Evolutionary conservation across 2,797 vertebrate species (phyloP), one percentile per base, ranked within the genome.

Genomic region (Neosilurus hyrtlii): DNA sequence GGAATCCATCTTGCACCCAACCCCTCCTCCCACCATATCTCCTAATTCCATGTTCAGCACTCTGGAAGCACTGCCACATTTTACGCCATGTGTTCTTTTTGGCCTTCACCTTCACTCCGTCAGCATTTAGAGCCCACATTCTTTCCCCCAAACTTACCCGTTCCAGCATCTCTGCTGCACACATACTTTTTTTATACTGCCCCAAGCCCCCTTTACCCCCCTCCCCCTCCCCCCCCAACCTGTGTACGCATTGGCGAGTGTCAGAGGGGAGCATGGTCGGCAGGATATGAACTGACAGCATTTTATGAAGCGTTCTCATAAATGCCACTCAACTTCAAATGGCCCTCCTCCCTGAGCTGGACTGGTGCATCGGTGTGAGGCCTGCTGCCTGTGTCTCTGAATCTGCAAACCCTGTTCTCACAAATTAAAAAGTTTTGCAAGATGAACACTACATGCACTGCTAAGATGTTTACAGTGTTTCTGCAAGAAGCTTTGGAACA

Each of bases 281-380:
- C 84, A 88, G 83, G 86, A 90, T 86, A 61, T 88, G 86, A 84
- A 72, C 87, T 89, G 88, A 88, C 88, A 87, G 79, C 68, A 78
- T 83, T 89, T 89, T 89, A 88, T 89, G 86, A 90, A 88, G 82
- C 84, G 49, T 37, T 68, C 82, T 90, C 88, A 87, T 90, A 90
- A 92, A 91, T 85, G 85, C 73, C 90, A 87, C 81, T 89, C 87
- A 90, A 83, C 86, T 85, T 91, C 87, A 89, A 88, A 87, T 88
- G 37, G 22, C 24, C 22, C 71, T 80, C 77, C 80, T 22, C 26
- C 71, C 56, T 56, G 67, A 71, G 16, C 56, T 59, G 61, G 76
- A 61, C 56, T 51, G 75, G 75, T 59, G 86, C 80, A 85, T 52
- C 79, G 76, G 63, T 82, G 79, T 81, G 82, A 82, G 85, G 84